Percentiles rank a stretch among this genome's conserved stretches.
phyloP scores from a whole-genome alignment of 2,888 invertebrate species.

The Drosophila atroscutellata region DNA sequence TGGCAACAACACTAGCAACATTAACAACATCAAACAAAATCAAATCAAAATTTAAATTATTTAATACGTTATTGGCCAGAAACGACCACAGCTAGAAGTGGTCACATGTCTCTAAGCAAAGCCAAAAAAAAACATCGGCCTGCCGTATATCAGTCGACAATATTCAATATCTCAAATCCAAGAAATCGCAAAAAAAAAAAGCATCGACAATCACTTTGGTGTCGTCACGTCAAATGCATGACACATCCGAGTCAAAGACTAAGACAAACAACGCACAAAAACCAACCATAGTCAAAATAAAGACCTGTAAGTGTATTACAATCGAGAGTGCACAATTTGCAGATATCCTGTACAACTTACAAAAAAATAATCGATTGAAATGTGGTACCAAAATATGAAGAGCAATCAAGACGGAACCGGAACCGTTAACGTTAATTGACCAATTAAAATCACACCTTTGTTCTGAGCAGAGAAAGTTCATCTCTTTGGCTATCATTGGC shows the following conservation, averaged over 20 bases:
- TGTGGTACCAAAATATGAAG: background rate
- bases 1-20: constrained; percentile 44
- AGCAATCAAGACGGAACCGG: background rate
- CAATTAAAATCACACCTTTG: background rate
- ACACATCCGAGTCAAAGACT: constrained; percentile 44
- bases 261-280: constrained; percentile 11
- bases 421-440: background rate
- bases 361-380: no score
- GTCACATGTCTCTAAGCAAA: constrained; percentile 25
- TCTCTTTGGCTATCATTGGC: background rate
- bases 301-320: constrained; percentile 1
- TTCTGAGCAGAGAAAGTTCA: background rate
- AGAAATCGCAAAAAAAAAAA: constrained; percentile 2
- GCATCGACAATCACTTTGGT: constrained; percentile 61
- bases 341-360: background rate
- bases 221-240: constrained; percentile 58
- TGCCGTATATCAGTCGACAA: constrained; percentile 12
- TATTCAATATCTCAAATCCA: background rate
- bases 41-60: constrained; percentile 75
- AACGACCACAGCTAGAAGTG: constrained; percentile 43
- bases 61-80: constrained; percentile 51
- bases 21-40: constrained; percentile 68
- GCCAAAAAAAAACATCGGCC: constrained; percentile 14
- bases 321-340: no score
- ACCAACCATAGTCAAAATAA: constrained; percentile 23